phyloP scores from a whole-genome alignment of 35 echinoderm and acorn worm genomes.

The Hemicentrotus pulcherrimus region DNA sequence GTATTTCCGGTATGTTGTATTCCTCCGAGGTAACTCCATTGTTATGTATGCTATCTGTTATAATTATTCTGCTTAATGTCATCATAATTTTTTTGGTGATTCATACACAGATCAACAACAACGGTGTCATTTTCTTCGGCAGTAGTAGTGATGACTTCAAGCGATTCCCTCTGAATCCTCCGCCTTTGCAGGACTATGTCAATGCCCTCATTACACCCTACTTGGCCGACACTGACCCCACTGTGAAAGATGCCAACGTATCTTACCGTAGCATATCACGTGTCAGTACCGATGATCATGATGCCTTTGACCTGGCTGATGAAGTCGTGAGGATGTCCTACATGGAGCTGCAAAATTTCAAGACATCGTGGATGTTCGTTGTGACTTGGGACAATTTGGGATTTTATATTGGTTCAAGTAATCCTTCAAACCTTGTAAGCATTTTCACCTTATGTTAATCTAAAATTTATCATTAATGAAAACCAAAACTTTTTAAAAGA shows the following conservation, averaged over 20 bases:
- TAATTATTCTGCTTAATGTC: background rate
- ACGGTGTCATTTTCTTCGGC: background rate
- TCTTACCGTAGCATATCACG: conserved; percentile 53
- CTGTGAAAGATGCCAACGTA: conserved; percentile 33
- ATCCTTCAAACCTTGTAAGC: background rate
- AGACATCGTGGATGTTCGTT: conserved; percentile 68
- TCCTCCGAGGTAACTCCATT: too few species aligned
- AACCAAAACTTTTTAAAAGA: too few species aligned
- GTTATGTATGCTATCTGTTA: too few species aligned
- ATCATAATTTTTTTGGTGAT: background rate
- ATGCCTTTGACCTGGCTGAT: background rate
- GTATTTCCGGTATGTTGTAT: too few species aligned
- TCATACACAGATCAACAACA: background rate
- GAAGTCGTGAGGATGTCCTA: background rate
- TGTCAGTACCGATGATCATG: background rate
- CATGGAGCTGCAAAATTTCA: conserved; percentile 24
- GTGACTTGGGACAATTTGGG: conserved; percentile 75
- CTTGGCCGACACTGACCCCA: conserved; percentile 85
- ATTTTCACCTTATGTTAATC: background rate
- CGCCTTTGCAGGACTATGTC: conserved; percentile 56
- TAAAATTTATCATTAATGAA: too few species aligned
- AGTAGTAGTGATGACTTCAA: background rate
- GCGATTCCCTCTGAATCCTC: background rate
- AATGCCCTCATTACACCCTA: conserved; percentile 72
- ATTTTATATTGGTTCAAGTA: conserved; percentile 29